Evolutionary conservation across 2,888 invertebrate genomes (phyloP).

Genomic region (Spisula subtruncata): DNA sequence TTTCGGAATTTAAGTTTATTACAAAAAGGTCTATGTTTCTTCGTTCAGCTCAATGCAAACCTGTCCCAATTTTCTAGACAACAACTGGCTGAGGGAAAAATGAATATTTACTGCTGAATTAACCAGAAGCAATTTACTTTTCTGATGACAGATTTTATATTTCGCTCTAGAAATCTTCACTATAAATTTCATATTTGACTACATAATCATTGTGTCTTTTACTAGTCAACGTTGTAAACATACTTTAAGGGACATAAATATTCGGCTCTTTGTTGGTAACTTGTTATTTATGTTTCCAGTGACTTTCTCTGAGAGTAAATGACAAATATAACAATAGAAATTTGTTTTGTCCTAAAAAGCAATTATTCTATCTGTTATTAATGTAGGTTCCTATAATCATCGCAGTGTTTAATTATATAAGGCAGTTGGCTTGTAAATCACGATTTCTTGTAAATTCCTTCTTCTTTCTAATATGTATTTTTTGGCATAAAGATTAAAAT

Average conservation of each 20-base stretch:
- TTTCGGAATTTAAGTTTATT: too few species aligned
- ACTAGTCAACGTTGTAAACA: neutral
- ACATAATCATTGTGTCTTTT: neutral
- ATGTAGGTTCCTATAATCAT: neutral
- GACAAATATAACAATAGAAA: conserved; percentile 15
- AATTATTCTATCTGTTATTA: conserved; percentile 1
- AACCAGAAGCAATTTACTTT: neutral
- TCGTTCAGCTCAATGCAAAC: neutral
- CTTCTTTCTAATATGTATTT: too few species aligned
- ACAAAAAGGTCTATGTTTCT: too few species aligned
- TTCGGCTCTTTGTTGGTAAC: conserved; percentile 13
- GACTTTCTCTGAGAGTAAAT: neutral
- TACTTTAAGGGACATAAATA: conserved; percentile 10
- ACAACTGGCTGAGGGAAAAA: neutral
- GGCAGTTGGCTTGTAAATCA: neutral
- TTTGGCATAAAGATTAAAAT: too few species aligned
- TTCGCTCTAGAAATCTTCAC: neutral
- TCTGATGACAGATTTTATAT: neutral
- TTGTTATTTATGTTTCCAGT: neutral
- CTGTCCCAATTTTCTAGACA: neutral
- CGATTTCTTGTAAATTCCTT: too few species aligned
- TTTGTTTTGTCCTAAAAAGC: conserved; percentile 3
- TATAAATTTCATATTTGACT: neutral
- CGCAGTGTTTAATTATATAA: neutral
- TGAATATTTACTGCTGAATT: neutral